Conservation (phyloP, 1,140 invertebrate genomes). For the Bursaphelenchus mucronatus region DNA sequence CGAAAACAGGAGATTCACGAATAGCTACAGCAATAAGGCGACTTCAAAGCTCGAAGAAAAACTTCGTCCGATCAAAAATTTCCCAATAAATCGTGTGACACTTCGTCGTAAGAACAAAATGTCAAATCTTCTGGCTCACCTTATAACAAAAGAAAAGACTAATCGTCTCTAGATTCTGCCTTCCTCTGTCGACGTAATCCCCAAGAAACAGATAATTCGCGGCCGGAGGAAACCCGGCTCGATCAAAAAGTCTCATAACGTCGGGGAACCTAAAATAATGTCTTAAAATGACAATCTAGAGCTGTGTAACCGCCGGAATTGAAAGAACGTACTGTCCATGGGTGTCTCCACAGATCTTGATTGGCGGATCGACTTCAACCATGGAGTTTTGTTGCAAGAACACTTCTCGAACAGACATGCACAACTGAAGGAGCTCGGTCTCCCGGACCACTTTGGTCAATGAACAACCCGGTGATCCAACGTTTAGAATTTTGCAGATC, state of each 20-base stretch:
- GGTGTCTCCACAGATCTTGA: conserved; percentile 21
- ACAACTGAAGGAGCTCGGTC: conserved; percentile 20
- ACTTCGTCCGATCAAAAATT: too few relatives aligned
- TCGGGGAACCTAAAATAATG: conserved; percentile 74
- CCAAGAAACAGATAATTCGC: conserved; percentile 97
- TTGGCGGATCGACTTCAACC: conserved; percentile 22
- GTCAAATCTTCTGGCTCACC: neutral
- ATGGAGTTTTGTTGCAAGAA: conserved; percentile 21
- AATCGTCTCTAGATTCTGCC: conserved; percentile 70
- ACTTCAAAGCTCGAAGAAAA: too few relatives aligned
- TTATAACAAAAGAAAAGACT: conserved; percentile 82
- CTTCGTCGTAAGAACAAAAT: too few relatives aligned
- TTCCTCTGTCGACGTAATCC: conserved; percentile 83
- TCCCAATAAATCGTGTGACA: too few relatives aligned
- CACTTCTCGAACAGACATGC: conserved; percentile 18
- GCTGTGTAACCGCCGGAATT: neutral
- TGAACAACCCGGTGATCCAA: conserved; percentile 22
- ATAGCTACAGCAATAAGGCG: too few relatives aligned
- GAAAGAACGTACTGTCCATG: conserved; percentile 19
- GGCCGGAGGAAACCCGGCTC: conserved; percentile 96
- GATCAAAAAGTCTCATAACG: conserved; percentile 91
- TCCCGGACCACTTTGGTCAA: conserved; percentile 24
- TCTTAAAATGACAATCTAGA: neutral
- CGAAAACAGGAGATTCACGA: neutral
- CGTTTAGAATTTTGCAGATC: conserved; percentile 25